Evolutionary conservation across 2,797 vertebrate genomes (phyloP).

Genomic region (Myotis daubentonii): DNA sequence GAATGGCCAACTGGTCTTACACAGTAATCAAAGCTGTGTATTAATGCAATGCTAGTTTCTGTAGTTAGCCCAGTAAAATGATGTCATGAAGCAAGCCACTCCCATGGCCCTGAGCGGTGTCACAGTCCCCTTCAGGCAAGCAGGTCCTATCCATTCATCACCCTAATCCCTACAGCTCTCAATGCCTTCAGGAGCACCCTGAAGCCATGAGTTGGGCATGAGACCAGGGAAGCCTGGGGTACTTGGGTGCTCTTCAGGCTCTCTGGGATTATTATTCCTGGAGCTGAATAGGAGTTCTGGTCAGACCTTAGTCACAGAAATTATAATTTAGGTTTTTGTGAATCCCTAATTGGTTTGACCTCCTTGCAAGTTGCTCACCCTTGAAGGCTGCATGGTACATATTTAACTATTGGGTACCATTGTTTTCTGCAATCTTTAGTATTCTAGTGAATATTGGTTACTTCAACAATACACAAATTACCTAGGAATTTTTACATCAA

Average conservation of each 20-base stretch:
- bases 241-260: neutral
- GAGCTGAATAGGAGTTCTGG: neutral
- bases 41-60: neutral
- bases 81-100: neutral
- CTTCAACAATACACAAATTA: neutral
- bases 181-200: neutral
- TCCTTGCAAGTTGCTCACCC: neutral
- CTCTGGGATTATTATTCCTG: neutral
- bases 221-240: neutral
- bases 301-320: neutral
- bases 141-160: neutral
- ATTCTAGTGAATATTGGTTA: slow-evolving; percentile 13
- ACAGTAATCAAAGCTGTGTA: neutral
- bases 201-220: neutral
- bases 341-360: neutral
- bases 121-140: neutral
- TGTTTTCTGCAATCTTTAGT: neutral
- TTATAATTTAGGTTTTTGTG: neutral
- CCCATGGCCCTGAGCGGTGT: no score
- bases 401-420: neutral
- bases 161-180: neutral
- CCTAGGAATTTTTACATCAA: neutral
- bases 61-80: neutral
- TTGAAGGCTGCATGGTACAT: neutral
- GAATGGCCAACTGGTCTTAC: neutral